Evolutionary conservation across 1,140 invertebrate genomes (phyloP).

Genomic region (Temnothorax nylanderi): DNA sequence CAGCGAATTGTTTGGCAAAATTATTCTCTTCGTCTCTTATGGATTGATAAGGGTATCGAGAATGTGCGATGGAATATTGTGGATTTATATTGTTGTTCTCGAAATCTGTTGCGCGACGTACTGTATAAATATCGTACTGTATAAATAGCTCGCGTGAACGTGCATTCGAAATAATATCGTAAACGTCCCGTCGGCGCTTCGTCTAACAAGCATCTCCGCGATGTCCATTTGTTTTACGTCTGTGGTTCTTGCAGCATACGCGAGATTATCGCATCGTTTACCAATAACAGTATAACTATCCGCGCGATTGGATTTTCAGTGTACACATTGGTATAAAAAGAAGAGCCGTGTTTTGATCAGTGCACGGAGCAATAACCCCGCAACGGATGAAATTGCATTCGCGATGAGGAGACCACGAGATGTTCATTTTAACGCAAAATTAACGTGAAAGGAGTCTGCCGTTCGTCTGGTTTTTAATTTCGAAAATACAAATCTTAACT

Average conservation of each 20-base stretch:
- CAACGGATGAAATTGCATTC: conserved; percentile 32
- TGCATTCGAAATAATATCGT: conserved; percentile 54
- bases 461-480: background rate
- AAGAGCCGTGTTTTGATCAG: conserved; percentile 51
- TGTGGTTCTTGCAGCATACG: conserved; percentile 36
- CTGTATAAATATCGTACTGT: conserved; percentile 20
- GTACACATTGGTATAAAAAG: conserved; percentile 25
- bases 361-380: conserved; percentile 37
- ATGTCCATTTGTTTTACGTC: conserved; percentile 62
- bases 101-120: background rate
- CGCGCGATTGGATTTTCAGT: conserved; percentile 55
- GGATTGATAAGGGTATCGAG: background rate
- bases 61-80: background rate
- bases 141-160: background rate
- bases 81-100: conserved; percentile 11
- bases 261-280: conserved; percentile 65
- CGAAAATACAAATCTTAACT: background rate
- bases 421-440: conserved; percentile 11
- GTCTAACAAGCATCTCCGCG: background rate
- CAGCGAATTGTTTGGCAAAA: background rate
- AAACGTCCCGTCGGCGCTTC: conserved; percentile 46
- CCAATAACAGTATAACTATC: conserved; percentile 61
- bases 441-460: background rate
- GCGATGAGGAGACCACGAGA: background rate
- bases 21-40: background rate